Percentiles rank a stretch among this genome's conserved stretches.
Conservation (phyloP, 2,113 vertebrate species). For the Vimba vimba region DNA sequence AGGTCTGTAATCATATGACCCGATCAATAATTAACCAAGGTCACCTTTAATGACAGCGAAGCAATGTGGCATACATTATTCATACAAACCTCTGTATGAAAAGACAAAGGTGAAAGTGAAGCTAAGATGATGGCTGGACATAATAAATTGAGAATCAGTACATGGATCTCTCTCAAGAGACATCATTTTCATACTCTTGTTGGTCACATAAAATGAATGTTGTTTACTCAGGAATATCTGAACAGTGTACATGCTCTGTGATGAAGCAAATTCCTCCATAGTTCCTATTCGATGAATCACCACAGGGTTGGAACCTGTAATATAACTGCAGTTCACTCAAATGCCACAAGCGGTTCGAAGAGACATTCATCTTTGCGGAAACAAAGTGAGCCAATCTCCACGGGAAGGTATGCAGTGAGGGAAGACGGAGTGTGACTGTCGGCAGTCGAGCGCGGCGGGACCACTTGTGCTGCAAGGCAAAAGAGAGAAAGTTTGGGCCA, state of each 20-base stretch:
- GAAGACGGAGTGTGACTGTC: neutral
- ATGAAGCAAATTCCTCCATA: neutral
- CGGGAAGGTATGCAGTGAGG: neutral
- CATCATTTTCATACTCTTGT: neutral
- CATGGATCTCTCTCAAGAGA: neutral
- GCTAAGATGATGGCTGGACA: constrained; percentile 8
- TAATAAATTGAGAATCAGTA: neutral
- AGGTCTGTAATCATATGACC: constrained; percentile 50
- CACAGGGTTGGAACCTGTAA: neutral
- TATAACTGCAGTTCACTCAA: neutral
- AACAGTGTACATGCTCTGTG: neutral
- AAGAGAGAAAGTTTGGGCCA: constrained; percentile 20
- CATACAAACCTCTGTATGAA: constrained; percentile 16
- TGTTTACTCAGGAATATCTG: neutral
- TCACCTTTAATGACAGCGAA: constrained; percentile 51
- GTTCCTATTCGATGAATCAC: constrained; percentile 8
- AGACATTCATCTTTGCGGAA: constrained; percentile 4
- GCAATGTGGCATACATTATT: constrained; percentile 45
- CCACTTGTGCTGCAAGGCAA: neutral
- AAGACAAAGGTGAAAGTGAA: neutral
- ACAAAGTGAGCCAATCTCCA: neutral
- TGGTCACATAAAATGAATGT: constrained; percentile 21
- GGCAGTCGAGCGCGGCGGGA: neutral
- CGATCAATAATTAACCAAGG: constrained; percentile 59
- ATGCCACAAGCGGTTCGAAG: constrained; percentile 9